These are phyloP conservation scores for Tyrannus savana DNA, from an alignment of 2,113 vertebrate genomes.

Conservation along the genomic window DNA sequence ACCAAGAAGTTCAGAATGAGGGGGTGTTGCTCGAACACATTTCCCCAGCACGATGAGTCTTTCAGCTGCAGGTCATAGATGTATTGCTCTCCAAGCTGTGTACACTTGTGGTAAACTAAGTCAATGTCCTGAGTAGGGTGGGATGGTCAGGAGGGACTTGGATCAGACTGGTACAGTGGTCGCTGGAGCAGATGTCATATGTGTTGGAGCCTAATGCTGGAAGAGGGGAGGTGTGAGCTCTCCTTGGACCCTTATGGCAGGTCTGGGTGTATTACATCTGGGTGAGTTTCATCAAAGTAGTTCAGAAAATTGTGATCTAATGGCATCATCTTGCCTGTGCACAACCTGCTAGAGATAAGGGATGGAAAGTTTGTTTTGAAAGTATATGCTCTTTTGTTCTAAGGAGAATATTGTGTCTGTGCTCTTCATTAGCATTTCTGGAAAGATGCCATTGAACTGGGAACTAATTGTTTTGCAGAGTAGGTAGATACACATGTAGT, in stretches of 20 bases:
- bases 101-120: background rate
- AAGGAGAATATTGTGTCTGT: background rate
- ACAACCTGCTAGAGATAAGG: background rate
- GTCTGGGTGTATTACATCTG: background rate
- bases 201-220: background rate
- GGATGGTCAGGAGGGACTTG: background rate
- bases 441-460: background rate
- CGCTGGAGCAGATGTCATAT: background rate
- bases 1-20: accelerated
- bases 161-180: background rate
- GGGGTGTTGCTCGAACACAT: too few relatives aligned
- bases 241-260: background rate
- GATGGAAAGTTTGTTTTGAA: background rate
- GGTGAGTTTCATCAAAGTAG: background rate
- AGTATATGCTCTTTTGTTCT: background rate
- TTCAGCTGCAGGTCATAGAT: background rate
- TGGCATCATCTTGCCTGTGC: accelerated
- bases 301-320: background rate
- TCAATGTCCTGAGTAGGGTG: background rate
- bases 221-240: background rate
- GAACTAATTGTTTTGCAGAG: background rate
- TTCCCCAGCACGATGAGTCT: accelerated
- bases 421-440: background rate
- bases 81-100: background rate
- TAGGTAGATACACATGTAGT: background rate